A percentile compares a stretch with the other conserved stretches of the same genome.
These are phyloP conservation scores for Petrocephalus zakoni DNA, from an alignment of 2,113 vertebrate genomes.

Conservation along the genomic window DNA sequence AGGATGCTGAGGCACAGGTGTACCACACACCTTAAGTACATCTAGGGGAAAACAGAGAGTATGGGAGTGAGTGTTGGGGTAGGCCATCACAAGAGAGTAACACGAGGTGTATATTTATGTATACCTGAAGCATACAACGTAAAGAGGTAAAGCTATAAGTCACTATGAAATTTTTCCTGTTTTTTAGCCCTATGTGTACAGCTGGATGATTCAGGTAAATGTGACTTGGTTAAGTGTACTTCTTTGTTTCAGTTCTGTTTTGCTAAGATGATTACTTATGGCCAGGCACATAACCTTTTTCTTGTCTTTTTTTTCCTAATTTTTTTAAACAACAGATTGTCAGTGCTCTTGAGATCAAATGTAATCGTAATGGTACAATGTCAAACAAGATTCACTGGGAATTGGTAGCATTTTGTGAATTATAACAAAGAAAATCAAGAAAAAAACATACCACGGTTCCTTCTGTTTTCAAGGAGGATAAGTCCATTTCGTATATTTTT, in stretches of 20 bases:
- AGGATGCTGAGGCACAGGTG: constrained; percentile 48
- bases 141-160: not conserved
- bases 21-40: constrained; percentile 48
- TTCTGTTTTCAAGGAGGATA: not conserved
- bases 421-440: not conserved
- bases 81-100: not conserved
- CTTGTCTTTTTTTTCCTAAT: not conserved
- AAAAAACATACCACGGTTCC: constrained; percentile 39
- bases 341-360: not conserved
- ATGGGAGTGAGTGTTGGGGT: not conserved
- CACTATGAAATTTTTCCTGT: not conserved
- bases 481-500: constrained; percentile 49
- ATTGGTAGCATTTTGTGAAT: not conserved
- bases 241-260: not conserved
- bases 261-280: not conserved
- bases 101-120: not conserved
- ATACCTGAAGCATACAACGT: not conserved
- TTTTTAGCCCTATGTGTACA: not conserved
- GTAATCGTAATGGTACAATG: not conserved
- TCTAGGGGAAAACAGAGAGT: constrained; percentile 31
- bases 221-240: not conserved
- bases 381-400: not conserved
- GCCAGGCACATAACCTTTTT: not conserved
- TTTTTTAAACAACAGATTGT: not conserved
- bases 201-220: not conserved